Base-by-base conservation (phyloP, 2,888 invertebrate genomes). In the Ecdyonurus torrentis region DNA sequence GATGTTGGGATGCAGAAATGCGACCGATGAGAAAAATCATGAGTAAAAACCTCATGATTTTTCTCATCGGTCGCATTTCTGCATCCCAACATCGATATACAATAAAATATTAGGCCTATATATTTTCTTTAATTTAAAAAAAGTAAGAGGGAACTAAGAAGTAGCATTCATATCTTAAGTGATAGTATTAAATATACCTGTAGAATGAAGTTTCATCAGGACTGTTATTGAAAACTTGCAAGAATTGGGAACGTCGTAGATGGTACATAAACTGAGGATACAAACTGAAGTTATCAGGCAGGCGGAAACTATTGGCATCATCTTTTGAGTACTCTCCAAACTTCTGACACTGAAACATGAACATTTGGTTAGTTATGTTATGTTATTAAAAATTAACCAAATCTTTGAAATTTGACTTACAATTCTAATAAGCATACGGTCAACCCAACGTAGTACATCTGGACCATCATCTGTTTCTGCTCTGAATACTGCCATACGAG, bases 251-350 rank as follows among this genome's bases (percentile, higher is more conserved):
- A 68, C 99, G 84, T 58, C 99, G 83, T 71, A 99, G 78, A 74
- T 99, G 99, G 77, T 98, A 99, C 97, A 99, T 98, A 76, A 99
- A 99, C 77, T 99, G 99, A 58, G 99, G 99, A 78, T 97, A 99
- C 64, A 99, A 79, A 65, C 94, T 93, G 78, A 99, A 99, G 78
- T 96, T 97, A 73, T 97, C 97, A 1, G 91, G 86, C 65, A 99
- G 83, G 61, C 96, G 83, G 79, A 99, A 99, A 68, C 95, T 94
- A 73, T 89, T 91, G 19, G 96, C 94, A 76, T 98, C 96, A 73
- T 99, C 98, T 73, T 97, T 97, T 70, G 87, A 86, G 75, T 95
- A 99, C 73, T 99, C 97, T 63, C 98, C 99, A 78, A 99, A 99
- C 77, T 97, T 97, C 76, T 99, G 99, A 74, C 99, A 99, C 90